Base-by-base conservation (phyloP, 2,113 vertebrate species). In the Salvator merianae region DNA sequence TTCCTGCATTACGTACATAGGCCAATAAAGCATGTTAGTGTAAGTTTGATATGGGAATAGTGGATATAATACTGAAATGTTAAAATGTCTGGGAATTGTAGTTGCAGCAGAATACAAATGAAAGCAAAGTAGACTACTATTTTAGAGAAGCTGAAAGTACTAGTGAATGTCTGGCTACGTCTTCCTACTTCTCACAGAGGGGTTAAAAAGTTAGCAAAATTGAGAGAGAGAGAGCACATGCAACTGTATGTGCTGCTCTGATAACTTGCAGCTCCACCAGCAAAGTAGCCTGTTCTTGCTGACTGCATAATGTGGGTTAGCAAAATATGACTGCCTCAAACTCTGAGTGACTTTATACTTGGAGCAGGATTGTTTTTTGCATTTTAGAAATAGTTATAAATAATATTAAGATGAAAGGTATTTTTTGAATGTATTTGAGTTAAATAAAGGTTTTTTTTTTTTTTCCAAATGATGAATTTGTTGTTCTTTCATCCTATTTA, bases 41-140 rank as follows among this genome's bases (percentile, higher is more conserved):
- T 68, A 83, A 47, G 68, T 62, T 50, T 78, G 66, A 71, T 84
- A 79, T 18, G 50, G n/a, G 76, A 79, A 79, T 62, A 71, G 36
- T 47, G 53, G 38, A 62, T 40, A 72, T 78, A 84, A 79, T 84
- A 43, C 65, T 77, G 34, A 77, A 84, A 84, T 84, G 69, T 79
- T 47, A n/a, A 68, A 43, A 43, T 63, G 50, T 63, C 53, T 78
- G 68, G 66, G 76, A 71, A 78, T 53, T 28, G 30, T 71, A 84
- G 76, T 16, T 79, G 36, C 36, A 34, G 38, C 69, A 63, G 36
- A 63, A 62, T 34, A 72, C 30, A 71, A 78, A 38, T 72, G 75
- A 63, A 78, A 79, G 66, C 55, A 71, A 71, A 79, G 36, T 62
- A 63, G 36, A 47, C 71, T 71, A 34, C 36, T 43, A 71, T 63